Evolutionary conservation across 2,113 vertebrate species (phyloP), one percentile per base, ranked within the genome.

Genomic region (Atherinomorus stipes): DNA sequence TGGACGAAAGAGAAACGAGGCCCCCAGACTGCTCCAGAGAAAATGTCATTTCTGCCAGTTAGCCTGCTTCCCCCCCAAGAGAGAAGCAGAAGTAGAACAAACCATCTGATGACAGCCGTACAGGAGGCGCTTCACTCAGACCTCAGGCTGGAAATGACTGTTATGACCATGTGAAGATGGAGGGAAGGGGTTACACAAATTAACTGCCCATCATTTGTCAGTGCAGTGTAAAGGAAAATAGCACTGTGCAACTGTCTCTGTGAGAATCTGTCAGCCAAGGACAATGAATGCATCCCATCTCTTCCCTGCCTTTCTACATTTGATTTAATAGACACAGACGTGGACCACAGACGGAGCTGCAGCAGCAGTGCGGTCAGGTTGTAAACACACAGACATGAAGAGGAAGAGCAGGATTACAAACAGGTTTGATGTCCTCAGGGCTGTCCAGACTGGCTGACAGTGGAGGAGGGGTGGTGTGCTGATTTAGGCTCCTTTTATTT

Each of bases 191-290:
- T 49, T 50, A 37, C 65, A 28, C 44, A 74, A 81, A 82, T 76
- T 90, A 92, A 92, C 92, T 91, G 89, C 78, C 80, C 57, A 40
- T 93, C 88, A 88, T 40, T 84, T 90, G 92, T 91, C 90, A 86
- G 81, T 10, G 61, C 59, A 72, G 58, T 66, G 65, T 34, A 42
- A 47, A 68, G 28, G 83, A 76, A 78, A 84, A 50, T 52, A 37
- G 61, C 11, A 40, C 15, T 66, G 72, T 80, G 58, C 23, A 50
- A 56, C 56, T 37, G 64, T 68, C 53, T 83, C 18, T 71, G 26
- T 74, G 69, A 89, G 64, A 74, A 54, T 25, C 85, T 84, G 89
- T 89, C 87, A 88, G 79, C 83, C 81, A 88, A 91, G 91, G 90
- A 92, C 91, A 89, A 86, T 80, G 78, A 80, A 78, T 60, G 64